Evolutionary conservation across 2,113 vertebrate species (phyloP), one percentile per base, ranked within the genome.

Genomic region (Ophiodon elongatus): DNA sequence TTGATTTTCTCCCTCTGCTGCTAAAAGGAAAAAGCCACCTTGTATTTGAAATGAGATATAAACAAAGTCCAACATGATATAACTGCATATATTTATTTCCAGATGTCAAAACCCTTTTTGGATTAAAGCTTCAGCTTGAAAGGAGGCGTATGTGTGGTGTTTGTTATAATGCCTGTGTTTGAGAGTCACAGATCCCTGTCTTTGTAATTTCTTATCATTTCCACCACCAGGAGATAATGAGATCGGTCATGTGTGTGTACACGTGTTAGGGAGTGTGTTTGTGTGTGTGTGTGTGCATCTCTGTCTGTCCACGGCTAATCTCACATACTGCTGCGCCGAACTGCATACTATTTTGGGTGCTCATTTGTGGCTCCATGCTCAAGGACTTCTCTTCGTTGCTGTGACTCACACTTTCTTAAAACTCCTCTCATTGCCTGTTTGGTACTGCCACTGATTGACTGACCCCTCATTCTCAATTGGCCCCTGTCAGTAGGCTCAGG

Each of bases 11-110:
- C 31, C 57, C 62, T 76, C 67, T 52, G 59, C 82, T 54, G 69
- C 90, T 85, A 64, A 88, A 83, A 84, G 75, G 82, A 90, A 86
- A 94, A 89, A 91, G 83, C 64, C 79, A 70, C 65, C 83, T 83
- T 74, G 73, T 89, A 50, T 91, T 83, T 90, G 76, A 91, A 93
- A 92, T 91, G 60, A 93, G 89, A 91, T 88, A 88, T 92, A 93
- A 94, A 93, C 87, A 90, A 93, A 90, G 85, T 63, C 85, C 73
- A 77, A 78, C 89, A 86, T 87, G 62, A 92, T 90, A 80, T 39
- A 91, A 88, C 80, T 63, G 63, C 56, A 64, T 86, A 72, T 85
- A 64, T 91, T 76, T 83, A 77, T 87, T 88, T 76, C 76, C 72
- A 88, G 71, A 88, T 76, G 35, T 66, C 52, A 43, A 60, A 81